Percentiles rank a stretch among this genome's conserved stretches.
These are phyloP conservation scores for Silurus glanis DNA, from an alignment of 2,113 vertebrate genomes.

Conservation along the genomic window DNA sequence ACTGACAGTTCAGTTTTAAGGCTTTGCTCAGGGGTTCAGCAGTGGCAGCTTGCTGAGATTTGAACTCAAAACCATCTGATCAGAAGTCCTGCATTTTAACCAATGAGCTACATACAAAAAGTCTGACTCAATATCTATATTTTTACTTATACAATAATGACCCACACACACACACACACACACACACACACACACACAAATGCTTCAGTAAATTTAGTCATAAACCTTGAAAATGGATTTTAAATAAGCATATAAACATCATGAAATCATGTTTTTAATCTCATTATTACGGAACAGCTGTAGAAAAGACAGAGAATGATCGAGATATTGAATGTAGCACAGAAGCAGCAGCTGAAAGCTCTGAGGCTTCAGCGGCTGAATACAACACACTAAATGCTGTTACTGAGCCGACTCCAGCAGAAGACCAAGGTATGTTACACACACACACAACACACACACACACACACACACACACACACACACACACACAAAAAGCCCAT, in stretches of 20 bases:
- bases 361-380: not conserved
- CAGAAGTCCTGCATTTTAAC: too few relatives aligned
- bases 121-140: not conserved
- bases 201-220: not conserved
- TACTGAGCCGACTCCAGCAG: constrained; percentile 52
- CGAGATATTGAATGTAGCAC: constrained; percentile 67
- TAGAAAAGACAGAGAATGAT: constrained; percentile 62
- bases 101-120: too few relatives aligned
- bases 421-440: constrained; percentile 56
- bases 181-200: too few relatives aligned
- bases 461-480: too few relatives aligned
- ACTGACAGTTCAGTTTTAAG: too few relatives aligned
- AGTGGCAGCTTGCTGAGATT: too few relatives aligned
- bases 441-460: not conserved
- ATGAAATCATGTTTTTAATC: constrained; percentile 9
- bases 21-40: too few relatives aligned
- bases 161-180: too few relatives aligned
- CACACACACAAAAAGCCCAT: not conserved
- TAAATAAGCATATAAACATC: not conserved
- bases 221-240: not conserved
- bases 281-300: constrained; percentile 55
- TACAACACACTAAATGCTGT: not conserved
- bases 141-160: not conserved
- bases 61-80: too few relatives aligned
- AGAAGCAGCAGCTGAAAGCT: constrained; percentile 26